Evolutionary conservation across 1,140 invertebrate genomes (phyloP).

Genomic region (Drosophila takahashii): DNA sequence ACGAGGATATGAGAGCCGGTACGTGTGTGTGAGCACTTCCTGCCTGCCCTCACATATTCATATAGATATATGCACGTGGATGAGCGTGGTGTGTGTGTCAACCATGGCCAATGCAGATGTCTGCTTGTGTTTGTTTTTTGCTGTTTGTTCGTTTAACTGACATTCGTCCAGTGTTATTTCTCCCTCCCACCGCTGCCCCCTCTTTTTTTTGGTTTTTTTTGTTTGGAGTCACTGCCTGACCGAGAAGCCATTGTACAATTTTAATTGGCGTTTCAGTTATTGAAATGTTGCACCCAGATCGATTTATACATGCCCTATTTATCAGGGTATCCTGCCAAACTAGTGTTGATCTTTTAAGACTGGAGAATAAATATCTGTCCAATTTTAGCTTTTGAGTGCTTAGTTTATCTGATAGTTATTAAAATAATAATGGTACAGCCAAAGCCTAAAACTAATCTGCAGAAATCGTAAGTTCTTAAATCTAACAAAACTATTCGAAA

Average conservation of each 20-base stretch:
- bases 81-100: constrained; percentile 32
- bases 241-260: constrained; percentile 72
- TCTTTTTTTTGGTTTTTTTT: constrained; percentile 26
- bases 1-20: constrained; percentile 55
- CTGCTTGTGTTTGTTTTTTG: constrained; percentile 67
- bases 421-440: too few relatives aligned
- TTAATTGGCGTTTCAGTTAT: constrained; percentile 81
- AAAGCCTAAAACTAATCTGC: too few relatives aligned
- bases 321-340: not conserved
- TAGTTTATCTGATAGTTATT: too few relatives aligned
- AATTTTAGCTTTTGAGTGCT: too few relatives aligned
- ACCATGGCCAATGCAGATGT: constrained; percentile 55
- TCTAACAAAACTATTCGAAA: too few relatives aligned
- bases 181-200: constrained; percentile 8
- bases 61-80: constrained; percentile 24
- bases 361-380: too few relatives aligned
- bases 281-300: constrained; percentile 71
- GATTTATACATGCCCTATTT: constrained; percentile 32
- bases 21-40: constrained; percentile 45
- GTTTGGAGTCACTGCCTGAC: constrained; percentile 51
- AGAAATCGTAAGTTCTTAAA: too few relatives aligned
- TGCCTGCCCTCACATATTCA: constrained; percentile 51
- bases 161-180: constrained; percentile 62
- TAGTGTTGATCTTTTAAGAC: not conserved
- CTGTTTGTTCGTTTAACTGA: constrained; percentile 78